Evolutionary conservation across 2,113 vertebrate species (phyloP).

Genomic region (Bettongia penicillata): DNA sequence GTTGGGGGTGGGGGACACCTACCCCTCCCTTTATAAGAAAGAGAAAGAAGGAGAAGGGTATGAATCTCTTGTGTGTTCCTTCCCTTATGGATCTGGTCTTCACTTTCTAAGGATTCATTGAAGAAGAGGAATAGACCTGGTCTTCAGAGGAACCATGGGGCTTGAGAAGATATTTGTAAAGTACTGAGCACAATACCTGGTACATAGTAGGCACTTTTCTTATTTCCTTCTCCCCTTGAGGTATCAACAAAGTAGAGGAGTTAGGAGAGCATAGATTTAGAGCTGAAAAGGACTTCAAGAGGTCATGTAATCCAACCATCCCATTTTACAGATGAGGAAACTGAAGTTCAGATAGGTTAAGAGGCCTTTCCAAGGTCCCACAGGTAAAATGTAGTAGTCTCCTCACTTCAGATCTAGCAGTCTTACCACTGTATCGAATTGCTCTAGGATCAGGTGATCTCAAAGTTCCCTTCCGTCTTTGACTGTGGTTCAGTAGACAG

Average conservation of each 20-base stretch:
- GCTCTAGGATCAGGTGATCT: background rate
- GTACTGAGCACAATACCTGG: background rate
- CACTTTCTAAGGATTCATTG: background rate
- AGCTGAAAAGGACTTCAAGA: background rate
- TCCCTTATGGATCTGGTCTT: background rate
- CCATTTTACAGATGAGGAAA: background rate
- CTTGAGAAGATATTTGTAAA: background rate
- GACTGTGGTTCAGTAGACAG: background rate
- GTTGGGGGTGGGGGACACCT: background rate
- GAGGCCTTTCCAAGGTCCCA: background rate
- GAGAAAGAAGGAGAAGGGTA: background rate
- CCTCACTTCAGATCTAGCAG: background rate
- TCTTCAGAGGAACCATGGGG: background rate
- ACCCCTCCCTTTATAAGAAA: background rate
- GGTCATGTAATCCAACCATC: background rate
- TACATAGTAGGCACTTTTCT: background rate
- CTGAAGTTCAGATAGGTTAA: background rate
- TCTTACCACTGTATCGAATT: background rate
- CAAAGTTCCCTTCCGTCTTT: background rate
- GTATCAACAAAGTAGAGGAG: background rate
- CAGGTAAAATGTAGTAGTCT: background rate
- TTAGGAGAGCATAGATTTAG: background rate
- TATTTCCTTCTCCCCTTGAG: background rate
- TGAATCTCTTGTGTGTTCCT: background rate
- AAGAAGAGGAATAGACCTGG: background rate